A percentile compares a stretch with the other conserved stretches of the same genome.
These are phyloP conservation scores for Notodonta ziczac DNA, from an alignment of 2,888 invertebrate genomes.

Conservation along the genomic window DNA sequence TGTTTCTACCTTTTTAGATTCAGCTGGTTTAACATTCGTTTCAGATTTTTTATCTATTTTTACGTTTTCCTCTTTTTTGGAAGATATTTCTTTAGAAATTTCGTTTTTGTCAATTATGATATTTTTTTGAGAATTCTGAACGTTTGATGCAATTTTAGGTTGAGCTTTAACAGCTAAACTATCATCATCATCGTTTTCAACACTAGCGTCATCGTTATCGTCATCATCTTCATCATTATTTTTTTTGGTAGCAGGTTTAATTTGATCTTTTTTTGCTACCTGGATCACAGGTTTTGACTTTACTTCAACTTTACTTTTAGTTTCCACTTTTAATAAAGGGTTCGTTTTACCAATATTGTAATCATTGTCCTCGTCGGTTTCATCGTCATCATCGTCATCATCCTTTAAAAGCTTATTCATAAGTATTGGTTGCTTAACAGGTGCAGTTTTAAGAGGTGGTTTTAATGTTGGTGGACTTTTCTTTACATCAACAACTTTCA, in stretches of 20 bases:
- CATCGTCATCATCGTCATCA: slow-evolving; percentile 21
- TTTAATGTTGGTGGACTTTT: slow-evolving; percentile 22
- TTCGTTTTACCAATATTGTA: slow-evolving; percentile 6
- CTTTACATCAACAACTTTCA: slow-evolving; percentile 16
- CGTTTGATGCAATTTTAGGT: not conserved
- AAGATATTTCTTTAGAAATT: not conserved
- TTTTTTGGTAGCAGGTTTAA: slow-evolving; percentile 14
- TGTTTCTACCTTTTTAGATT: slow-evolving; percentile 26
- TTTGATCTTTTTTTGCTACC: not conserved
- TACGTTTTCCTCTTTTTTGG: slow-evolving; percentile 1
- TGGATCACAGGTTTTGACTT: slow-evolving; percentile 13
- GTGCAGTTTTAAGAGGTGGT: slow-evolving; percentile 16
- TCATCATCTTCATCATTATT: slow-evolving; percentile 6
- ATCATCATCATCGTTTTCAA: not conserved
- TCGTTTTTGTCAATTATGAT: not conserved
- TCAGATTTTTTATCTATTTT: slow-evolving; percentile 4
- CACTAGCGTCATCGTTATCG: slow-evolving; percentile 3
- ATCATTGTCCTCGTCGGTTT: slow-evolving; percentile 13
- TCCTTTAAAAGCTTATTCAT: slow-evolving; percentile 15
- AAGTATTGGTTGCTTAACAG: slow-evolving; percentile 11
- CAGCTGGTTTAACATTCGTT: slow-evolving; percentile 7
- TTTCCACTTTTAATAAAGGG: not conserved
- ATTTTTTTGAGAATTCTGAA: not conserved
- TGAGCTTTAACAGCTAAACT: not conserved
- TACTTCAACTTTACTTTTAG: slow-evolving; percentile 13